phyloP scores from a whole-genome alignment of 53 echinoderm and acorn worm species.

The Paracentrotus lividus region DNA sequence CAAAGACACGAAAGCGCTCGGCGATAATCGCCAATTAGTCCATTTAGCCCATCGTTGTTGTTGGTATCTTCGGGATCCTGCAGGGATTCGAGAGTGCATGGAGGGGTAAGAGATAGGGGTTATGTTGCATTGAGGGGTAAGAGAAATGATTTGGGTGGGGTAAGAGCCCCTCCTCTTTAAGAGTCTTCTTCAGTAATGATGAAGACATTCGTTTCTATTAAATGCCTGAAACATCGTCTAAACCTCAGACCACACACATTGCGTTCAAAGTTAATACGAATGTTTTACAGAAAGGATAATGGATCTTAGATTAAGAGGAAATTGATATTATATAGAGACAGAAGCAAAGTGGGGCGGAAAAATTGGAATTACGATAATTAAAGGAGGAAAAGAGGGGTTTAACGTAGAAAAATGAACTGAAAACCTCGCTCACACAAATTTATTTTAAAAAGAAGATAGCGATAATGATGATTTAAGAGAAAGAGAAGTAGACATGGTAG shows the following conservation, averaged over 20 bases:
- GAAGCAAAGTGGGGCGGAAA: background rate
- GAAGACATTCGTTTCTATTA: background rate
- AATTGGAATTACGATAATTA: background rate
- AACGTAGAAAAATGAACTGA: background rate
- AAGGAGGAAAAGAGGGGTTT: background rate
- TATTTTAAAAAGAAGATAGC: background rate
- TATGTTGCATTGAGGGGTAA: background rate
- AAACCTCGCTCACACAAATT: background rate
- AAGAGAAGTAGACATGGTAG: too few species aligned
- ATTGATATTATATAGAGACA: too few species aligned
- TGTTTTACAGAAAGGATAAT: slow-evolving; percentile 1
- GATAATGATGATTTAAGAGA: background rate
- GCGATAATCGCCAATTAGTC: slow-evolving; percentile 59
- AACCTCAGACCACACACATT: background rate
- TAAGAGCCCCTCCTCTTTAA: background rate
- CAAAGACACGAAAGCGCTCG: slow-evolving; percentile 49
- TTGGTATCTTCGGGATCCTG: slow-evolving; percentile 21
- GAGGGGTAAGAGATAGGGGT: background rate
- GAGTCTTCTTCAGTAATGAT: background rate
- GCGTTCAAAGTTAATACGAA: background rate
- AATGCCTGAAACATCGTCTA: background rate
- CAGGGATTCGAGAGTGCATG: background rate
- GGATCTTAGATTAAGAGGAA: background rate
- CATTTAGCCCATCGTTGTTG: background rate
- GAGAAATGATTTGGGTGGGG: slow-evolving; percentile 4